phyloP scores from a whole-genome alignment of 2,113 vertebrate species.

The Paraplagusia blochii region DNA sequence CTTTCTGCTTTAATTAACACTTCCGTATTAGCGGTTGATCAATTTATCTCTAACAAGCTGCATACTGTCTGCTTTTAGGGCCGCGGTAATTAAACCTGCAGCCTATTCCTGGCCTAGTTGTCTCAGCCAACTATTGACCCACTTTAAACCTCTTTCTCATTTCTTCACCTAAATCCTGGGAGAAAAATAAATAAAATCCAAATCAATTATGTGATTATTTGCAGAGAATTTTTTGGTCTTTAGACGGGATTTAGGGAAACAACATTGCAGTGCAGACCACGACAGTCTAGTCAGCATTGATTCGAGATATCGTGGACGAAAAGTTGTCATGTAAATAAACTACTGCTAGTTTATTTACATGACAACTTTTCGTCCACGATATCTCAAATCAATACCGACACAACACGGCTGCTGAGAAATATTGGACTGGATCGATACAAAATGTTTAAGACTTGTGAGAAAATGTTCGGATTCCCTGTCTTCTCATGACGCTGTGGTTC shows the following conservation, averaged over 20 bases:
- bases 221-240: background rate
- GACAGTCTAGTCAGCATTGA: too few species aligned
- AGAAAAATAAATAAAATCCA: background rate
- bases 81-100: background rate
- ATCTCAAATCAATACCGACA: too few species aligned
- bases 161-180: background rate
- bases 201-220: background rate
- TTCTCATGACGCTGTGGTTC: too few species aligned
- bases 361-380: too few species aligned
- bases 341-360: too few species aligned
- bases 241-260: background rate
- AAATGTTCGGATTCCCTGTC: too few species aligned
- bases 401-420: too few species aligned
- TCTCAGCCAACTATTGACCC: background rate
- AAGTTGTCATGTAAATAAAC: too few species aligned
- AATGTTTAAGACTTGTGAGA: too few species aligned
- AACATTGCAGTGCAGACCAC: background rate
- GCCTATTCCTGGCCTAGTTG: background rate
- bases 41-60: background rate
- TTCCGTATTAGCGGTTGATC: conserved; percentile 1
- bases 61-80: background rate
- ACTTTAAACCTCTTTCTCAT: background rate
- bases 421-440: too few species aligned
- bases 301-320: too few species aligned
- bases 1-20: background rate